Base-by-base conservation (phyloP, 2,888 invertebrate genomes). In the Microctonus brassicae region DNA sequence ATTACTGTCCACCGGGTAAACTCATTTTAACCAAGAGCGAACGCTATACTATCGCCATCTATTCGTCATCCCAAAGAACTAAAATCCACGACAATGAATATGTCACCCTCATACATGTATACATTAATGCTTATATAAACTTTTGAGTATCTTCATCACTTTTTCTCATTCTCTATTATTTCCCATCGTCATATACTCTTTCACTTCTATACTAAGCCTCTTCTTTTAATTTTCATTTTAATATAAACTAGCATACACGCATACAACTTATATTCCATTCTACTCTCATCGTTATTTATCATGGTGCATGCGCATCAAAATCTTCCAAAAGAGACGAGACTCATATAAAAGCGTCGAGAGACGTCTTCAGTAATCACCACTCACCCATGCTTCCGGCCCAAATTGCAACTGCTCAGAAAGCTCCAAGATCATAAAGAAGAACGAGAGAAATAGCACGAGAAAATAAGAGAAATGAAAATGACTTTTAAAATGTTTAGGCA, bases 41-140 rank as follows among this genome's bases (percentile, higher is more conserved):
- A 79, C 72, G n/a, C n/a, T n/a, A n/a, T n/a, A 73, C 72, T 79
- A 77, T 78, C 79, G 82, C 82, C 81, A 82, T 80, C 82, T 81
- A 80, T 77, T 76, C 74, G 80, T 70, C 68, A 70, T 74, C 73
- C 73, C 66, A 70, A 77, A 81, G 79, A 81, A 81, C 79, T 78
- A 75, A 72, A 80, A 78, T 76, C 57, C 74, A 72, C 64, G 65
- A 72, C 75, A 70, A 76, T 61, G 71, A 75, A 73, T 72, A 60
- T 65, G 26, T 47, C 47, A 47, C 20, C 17, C 0, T 9, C 47
- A 47, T 6, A 47, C 17, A 47, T 47, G 47, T 47, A 47, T 47
- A 4, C 47, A 47, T 17, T 17, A 17, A 47, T 47, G 17, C 17
- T 17, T 47, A 4, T 7, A 47, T 39, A 13, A 3, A 39, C 39